Percentiles rank a stretch among this genome's conserved stretches.
These are phyloP conservation scores for Drosophila kurseongensis DNA, from an alignment of 1,140 invertebrate species.

Conservation along the genomic window DNA sequence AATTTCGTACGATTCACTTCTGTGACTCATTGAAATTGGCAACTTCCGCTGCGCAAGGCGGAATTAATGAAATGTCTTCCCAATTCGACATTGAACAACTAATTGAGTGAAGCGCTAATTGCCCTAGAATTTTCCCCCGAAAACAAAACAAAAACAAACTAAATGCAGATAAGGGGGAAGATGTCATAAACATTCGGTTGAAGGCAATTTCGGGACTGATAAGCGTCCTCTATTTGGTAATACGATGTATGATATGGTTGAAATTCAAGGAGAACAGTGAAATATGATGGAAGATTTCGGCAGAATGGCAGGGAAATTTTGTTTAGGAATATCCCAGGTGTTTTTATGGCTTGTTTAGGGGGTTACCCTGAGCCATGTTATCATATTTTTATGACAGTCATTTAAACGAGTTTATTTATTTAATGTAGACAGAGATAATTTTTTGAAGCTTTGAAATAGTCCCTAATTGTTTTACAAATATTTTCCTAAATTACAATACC, in stretches of 20 bases:
- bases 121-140: constrained; percentile 38
- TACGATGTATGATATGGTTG: constrained; percentile 39
- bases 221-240: constrained; percentile 35
- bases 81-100: constrained; percentile 47
- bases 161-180: constrained; percentile 13
- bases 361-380: not conserved
- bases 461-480: constrained; percentile 16
- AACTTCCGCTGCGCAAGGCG: constrained; percentile 54
- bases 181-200: constrained; percentile 35
- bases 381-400: constrained; percentile 6
- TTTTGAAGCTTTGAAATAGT: not conserved
- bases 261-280: constrained; percentile 26
- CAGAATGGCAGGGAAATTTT: constrained; percentile 1
- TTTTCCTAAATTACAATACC: constrained; percentile 10
- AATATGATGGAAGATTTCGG: constrained; percentile 22
- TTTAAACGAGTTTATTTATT: not conserved
- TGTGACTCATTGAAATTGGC: constrained; percentile 52
- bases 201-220: constrained; percentile 32
- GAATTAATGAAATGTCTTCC: constrained; percentile 52
- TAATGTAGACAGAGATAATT: not conserved
- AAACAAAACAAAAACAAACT: constrained; percentile 12
- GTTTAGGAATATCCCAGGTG: constrained; percentile 5
- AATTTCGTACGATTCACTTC: constrained; percentile 10
- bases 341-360: constrained; percentile 11
- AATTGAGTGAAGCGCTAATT: constrained; percentile 47